Conservation (phyloP, 2,113 vertebrate species). For the Hiodon tergisus region DNA sequence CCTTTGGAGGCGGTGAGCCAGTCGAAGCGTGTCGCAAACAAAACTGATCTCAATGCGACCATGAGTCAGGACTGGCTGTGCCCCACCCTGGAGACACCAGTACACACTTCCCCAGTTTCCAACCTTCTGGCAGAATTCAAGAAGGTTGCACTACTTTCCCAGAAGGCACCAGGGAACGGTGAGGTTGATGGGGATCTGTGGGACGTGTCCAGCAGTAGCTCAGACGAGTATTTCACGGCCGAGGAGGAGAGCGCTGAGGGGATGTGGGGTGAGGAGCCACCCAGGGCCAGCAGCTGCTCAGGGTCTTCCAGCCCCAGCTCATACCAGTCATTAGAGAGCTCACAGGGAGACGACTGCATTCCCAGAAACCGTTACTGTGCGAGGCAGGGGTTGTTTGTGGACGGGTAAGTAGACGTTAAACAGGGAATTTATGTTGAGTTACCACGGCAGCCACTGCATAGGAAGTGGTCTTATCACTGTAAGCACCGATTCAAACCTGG, state of each 20-base stretch:
- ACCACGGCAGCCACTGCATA: not conserved
- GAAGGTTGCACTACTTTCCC: conserved; percentile 61
- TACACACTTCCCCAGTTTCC: conserved; percentile 53
- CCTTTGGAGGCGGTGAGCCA: conserved; percentile 54
- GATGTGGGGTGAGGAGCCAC: conserved; percentile 36
- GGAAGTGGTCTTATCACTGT: no score
- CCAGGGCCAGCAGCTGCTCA: conserved; percentile 46
- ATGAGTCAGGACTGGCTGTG: conserved; percentile 65
- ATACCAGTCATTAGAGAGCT: conserved; percentile 55
- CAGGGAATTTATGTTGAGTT: no score
- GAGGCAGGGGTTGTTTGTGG: conserved; percentile 70
- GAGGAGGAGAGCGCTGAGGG: conserved; percentile 47
- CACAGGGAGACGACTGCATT: conserved; percentile 53
- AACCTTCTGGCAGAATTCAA: conserved; percentile 77
- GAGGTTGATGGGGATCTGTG: conserved; percentile 5
- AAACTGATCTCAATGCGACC: conserved; percentile 56
- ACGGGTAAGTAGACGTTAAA: conserved; percentile 68
- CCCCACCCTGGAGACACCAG: conserved; percentile 42
- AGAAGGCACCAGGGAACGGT: conserved; percentile 33
- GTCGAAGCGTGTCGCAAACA: conserved; percentile 41
- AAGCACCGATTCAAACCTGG: not conserved
- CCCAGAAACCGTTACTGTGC: conserved; percentile 47
- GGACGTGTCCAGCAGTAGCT: conserved; percentile 41
- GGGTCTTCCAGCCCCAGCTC: conserved; percentile 46
- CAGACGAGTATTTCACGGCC: conserved; percentile 55